Evolutionary conservation across 2,113 vertebrate species (phyloP), one percentile per base, ranked within the genome.

Genomic region (Sitta europaea): DNA sequence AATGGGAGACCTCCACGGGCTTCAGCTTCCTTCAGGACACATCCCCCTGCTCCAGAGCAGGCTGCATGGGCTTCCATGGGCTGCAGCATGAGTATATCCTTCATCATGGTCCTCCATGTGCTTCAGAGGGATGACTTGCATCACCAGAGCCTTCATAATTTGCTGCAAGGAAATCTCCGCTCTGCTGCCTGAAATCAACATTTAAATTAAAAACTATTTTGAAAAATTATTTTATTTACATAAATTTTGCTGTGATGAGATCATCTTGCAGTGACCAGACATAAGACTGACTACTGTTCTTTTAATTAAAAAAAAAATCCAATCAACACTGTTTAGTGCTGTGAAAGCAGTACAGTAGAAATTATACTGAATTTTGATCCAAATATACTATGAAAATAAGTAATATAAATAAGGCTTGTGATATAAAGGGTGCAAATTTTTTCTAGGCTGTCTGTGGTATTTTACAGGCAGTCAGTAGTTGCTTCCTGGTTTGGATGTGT

Each of bases 1-100:
- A 2, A 23, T 3, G 2, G 24, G n/a, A 50, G 17, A 27, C 65
- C 16, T 63, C 19, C 22, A 21, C 2, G 2, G 8, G 5, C 25
- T 73, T 9, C 40, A 88, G 6, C 22, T 85, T 63, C 22, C 53
- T 65, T 73, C n/a, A 45, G 66, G 43, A n/a, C 14, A 55, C 10
- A 36, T 31, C 10, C 6, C 6, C 28, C 11, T 70, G 2, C 17
- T 82, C 25, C 35, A 31, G 14, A 4, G 5, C 42, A 27, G 31
- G 7, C n/a, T n/a, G n/a, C n/a, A n/a, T n/a, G n/a, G 8, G 50
- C 14, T 23, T 74, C 28, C 61, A 36, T 3, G 33, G 35, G 6
- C 22, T 67, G 36, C 27, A 42, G 23, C 8, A n/a, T 35, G 24
- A 35, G 2, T 25, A 38, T 23, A 21, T 31, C 18, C 2, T 86